Evolutionary conservation across 2,797 vertebrate species (phyloP), one percentile per base, ranked within the genome.

Genomic region (Cetoscarus ocellatus): DNA sequence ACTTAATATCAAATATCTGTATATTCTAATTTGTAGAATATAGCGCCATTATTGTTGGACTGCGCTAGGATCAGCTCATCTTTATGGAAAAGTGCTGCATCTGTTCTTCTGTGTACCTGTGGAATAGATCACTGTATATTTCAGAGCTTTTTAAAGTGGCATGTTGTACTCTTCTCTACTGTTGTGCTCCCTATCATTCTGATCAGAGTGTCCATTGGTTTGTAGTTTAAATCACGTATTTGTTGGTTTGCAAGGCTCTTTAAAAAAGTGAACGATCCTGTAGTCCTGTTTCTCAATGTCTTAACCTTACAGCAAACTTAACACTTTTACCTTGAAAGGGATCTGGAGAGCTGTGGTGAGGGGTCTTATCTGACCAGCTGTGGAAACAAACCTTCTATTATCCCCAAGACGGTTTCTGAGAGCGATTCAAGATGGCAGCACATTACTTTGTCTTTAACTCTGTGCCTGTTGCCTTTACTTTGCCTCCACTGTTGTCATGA

Each of bases 401-500:
- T 68, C 50, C 53, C 54, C 71, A 10, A 40, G 34, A 27, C 13
- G 52, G 52, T 78, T 52, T 42, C 40, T 79, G n/a, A 9, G 7
- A 34, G 10, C 42, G 17, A 59, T 47, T 48, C 52, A 58, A 66
- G 67, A 67, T 59, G 27, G 68, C 82, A 88, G 68, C 88, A 92
- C 90, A 88, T 87, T 87, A 84, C 91, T 91, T 15, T n/a, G 58
- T 68, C 54, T 74, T 70, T 51, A 63, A 73, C 72, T 73, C 18
- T 63, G 62, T 72, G 65, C 57, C 90, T 73, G 86, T 87, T 92
- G 92, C 93, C 93, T 93, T 92, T 91, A 68, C 45, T 85, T 95
- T 94, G 89, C 93, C 94, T 92, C 92, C 87, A 91, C 94, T 75
- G 12, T 62, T 57, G 45, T 95, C 94, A 95, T 94, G 93, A 95